Conservation (phyloP, 2,888 invertebrate species). For the Drosophila tripunctata region DNA sequence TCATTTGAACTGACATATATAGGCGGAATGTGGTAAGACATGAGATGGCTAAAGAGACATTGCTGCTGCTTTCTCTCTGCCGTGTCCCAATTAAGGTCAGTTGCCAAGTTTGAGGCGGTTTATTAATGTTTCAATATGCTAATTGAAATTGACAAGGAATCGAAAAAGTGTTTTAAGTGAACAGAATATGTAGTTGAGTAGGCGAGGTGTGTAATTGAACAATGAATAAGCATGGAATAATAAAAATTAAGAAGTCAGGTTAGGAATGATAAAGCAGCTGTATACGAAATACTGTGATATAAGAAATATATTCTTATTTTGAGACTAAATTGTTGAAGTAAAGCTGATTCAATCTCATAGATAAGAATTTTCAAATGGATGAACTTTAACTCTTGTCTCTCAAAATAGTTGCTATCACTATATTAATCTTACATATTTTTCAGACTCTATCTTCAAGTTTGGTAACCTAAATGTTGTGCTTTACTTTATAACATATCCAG, state of each 20-base stretch:
- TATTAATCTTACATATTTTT: no score
- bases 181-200: neutral
- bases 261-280: neutral
- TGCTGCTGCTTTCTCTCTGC: neutral
- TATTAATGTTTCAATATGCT: conserved; percentile 32
- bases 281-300: no score
- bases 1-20: neutral
- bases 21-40: neutral
- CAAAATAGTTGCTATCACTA: no score
- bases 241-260: neutral
- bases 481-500: no score
- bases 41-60: neutral
- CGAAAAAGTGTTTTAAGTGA: conserved; percentile 36
- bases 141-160: conserved; percentile 52
- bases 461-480: no score
- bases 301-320: no score
- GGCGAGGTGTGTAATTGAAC: neutral
- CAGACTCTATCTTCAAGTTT: no score
- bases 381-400: no score
- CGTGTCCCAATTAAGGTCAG: conserved; percentile 41
- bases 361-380: no score
- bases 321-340: no score
- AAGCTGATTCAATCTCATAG: no score
- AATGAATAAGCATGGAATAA: neutral
- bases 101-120: neutral